phyloP scores from a whole-genome alignment of 2,888 invertebrate genomes.

The Macrophya alboannulata region DNA sequence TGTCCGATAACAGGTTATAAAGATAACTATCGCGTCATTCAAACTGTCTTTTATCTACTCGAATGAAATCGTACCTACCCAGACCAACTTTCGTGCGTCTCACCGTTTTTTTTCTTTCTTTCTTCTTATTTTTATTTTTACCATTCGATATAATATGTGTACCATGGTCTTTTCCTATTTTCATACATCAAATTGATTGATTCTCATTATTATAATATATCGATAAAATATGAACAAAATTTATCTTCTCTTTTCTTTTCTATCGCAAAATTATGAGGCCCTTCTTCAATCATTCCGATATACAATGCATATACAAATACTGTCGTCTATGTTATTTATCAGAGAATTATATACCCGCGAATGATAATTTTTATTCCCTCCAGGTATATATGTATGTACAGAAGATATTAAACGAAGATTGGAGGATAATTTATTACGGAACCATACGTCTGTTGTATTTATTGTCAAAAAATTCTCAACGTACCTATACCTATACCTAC shows the following conservation, averaged over 20 bases:
- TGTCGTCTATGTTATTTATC: neutral
- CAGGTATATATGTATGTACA: neutral
- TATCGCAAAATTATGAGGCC: neutral
- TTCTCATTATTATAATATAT: neutral
- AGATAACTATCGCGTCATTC: conserved; percentile 44
- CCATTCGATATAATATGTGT: neutral
- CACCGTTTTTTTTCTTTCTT: neutral
- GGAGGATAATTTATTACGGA: neutral
- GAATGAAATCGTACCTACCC: neutral
- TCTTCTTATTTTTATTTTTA: neutral
- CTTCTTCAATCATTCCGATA: neutral
- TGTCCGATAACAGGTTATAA: conserved; percentile 42
- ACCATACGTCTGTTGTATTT: conserved; percentile 24
- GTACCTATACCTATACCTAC: neutral
- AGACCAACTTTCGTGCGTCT: conserved; percentile 19
- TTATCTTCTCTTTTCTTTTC: neutral
- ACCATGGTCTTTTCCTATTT: neutral
- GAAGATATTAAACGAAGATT: neutral
- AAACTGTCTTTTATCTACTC: conserved; percentile 17
- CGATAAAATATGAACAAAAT: neutral
- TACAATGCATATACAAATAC: neutral
- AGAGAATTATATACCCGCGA: conserved; percentile 7
- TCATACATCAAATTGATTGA: neutral
- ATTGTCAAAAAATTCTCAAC: conserved; percentile 10
- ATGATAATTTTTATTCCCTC: neutral